These are phyloP conservation scores for Synodontis membranacea DNA, from an alignment of 2,113 vertebrate genomes.

Conservation along the genomic window DNA sequence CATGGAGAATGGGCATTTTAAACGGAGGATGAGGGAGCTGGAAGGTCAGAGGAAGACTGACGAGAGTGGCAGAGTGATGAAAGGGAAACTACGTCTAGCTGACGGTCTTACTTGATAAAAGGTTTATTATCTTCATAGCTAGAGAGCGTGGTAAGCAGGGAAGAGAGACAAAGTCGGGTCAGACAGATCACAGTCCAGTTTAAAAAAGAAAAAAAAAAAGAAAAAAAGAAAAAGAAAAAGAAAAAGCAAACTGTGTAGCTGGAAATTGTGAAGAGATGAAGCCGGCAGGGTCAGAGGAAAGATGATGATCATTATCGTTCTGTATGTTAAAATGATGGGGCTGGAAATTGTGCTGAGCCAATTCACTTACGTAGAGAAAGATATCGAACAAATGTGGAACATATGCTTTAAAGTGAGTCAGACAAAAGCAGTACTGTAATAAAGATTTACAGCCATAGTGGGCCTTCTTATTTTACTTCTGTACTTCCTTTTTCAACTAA, in stretches of 20 bases:
- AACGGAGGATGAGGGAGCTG: slow-evolving; percentile 42
- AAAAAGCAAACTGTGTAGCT: slow-evolving; percentile 43
- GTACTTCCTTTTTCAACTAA: background rate
- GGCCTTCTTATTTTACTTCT: background rate
- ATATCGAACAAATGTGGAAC: slow-evolving; percentile 25
- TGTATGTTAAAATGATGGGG: slow-evolving; percentile 35
- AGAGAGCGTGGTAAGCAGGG: slow-evolving; percentile 98
- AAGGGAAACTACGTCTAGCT: slow-evolving; percentile 80
- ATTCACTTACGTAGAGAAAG: background rate
- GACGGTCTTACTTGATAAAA: slow-evolving; percentile 99
- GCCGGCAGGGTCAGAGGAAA: slow-evolving; percentile 24
- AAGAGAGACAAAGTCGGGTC: slow-evolving; percentile 94
- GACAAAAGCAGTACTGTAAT: slow-evolving; percentile 27
- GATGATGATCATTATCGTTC: slow-evolving; percentile 28
- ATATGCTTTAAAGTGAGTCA: slow-evolving; percentile 8
- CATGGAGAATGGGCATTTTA: slow-evolving; percentile 54
- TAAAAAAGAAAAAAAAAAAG: slow-evolving; percentile 52
- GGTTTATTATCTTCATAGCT: slow-evolving; percentile 99
- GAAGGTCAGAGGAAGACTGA: slow-evolving; percentile 54
- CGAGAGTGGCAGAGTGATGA: slow-evolving; percentile 52
- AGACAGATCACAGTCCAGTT: slow-evolving; percentile 82
- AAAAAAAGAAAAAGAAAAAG: too few relatives aligned
- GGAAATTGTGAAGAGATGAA: slow-evolving; percentile 33
- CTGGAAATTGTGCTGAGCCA: slow-evolving; percentile 28
- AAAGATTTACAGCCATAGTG: slow-evolving; percentile 34